Base-by-base conservation (phyloP, 2,113 vertebrate species). In the Menura novaehollandiae region DNA sequence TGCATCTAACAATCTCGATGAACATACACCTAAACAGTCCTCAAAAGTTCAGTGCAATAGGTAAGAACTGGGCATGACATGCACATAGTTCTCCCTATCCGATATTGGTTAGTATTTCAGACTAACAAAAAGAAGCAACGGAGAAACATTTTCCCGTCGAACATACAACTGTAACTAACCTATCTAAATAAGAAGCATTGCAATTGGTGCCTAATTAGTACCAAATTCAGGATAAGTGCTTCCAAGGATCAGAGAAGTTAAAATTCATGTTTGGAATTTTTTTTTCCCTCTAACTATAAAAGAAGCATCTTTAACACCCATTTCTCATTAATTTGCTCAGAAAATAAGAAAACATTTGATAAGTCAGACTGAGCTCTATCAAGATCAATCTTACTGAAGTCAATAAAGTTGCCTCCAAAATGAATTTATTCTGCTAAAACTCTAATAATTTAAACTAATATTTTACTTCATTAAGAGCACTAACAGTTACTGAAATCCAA, bases 401-500 rank as follows among this genome's bases (percentile, higher is more conserved):
- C 47, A 76, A 39, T 33, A 23, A 91, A 60, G 15, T 37, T 67
- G n/a, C 11, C 78, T 75, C 55, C 15, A 35, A 76, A 95, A 86
- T 24, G 3, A 88, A 67, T 9, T 63, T 85, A 22, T 7, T 56
- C 14, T 39, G 15, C 46, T 79, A 63, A 59, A 83, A 43, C 64
- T 74, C 87, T 88, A 67, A 55, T 51, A 89, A 79, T 71, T 89
- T 77, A 88, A 95, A 85, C 73, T 46, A 93, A 89, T 44, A 93
- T 91, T 85, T 96, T 76, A 81, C 64, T 96, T 91, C 20, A 41
- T 47, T 77, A 87, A 74, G 64, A 87, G 30, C 60, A 73, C 19
- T 51, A 83, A 76, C 43, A 73, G 85, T 81, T 97, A 94, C 69
- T 88, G 85, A 95, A 97, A 96, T 78, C 20, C 37, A 28, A 66